Evolutionary conservation across 1,140 invertebrate species (phyloP), one percentile per base, ranked within the genome.

Genomic region (Neodiprion virginianus): DNA sequence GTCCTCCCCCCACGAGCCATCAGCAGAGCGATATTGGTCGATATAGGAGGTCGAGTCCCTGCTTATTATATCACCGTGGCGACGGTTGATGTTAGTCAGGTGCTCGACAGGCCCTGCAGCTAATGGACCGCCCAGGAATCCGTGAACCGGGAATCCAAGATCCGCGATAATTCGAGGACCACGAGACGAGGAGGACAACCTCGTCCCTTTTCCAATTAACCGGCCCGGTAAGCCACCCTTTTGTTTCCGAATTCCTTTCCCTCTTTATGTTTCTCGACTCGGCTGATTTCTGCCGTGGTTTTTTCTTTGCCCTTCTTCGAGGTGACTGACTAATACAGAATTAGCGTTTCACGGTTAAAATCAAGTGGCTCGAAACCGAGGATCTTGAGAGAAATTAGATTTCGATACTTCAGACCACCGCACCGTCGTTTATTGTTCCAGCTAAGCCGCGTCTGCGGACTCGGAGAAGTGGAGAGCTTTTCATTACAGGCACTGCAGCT

Each of bases 71-170:
- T 61, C 53, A 61, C 53, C 53, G 11, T 61, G 53, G 53, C 53
- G 11, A 61, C 53, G 53, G 53, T 61, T 61, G 53, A 61, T 17
- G 53, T 61, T 8, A 17, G 53, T 17, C 53, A 61, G 53, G 53
- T 61, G 53, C 53, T 61, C 53, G 53, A 61, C n/a, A 61, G 8
- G 53, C 53, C 53, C 53, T 61, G n/a, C 53, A 61, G 53, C 53
- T 17, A 61, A 61, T 61, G 53, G 53, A 61, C 11, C 11, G n/a
- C 11, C 53, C n/a, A 14, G 53, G 53, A 61, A 17, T 14, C 53
- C 8, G 11, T 3, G 28, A 61, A 17, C 53, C 11, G 53, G 8
- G 53, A 61, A 61, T 61, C 53, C 53, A 61, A 61, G 53, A 61
- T 61, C 53, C n/a, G 11, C 53, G 53, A 14, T 61, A 61, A 61